Percentiles rank a stretch among this genome's conserved stretches.
Evolutionary conservation across 2,888 invertebrate genomes (phyloP).

Genomic region (Xanthia togata): DNA sequence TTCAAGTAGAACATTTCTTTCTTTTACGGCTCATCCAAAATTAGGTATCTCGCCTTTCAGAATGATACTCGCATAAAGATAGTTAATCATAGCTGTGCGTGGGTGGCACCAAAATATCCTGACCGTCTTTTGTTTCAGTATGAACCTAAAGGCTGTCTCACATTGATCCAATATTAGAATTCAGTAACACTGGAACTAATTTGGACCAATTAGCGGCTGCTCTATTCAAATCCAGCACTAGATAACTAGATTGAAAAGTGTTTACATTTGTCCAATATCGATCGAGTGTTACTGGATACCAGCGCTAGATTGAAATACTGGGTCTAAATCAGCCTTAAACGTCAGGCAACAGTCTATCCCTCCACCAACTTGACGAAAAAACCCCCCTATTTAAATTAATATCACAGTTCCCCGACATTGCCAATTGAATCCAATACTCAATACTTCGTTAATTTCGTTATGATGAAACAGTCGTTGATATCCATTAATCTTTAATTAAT

Average conservation of each 20-base stretch:
- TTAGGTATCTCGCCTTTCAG: slow-evolving; percentile 11
- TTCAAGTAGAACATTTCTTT: slow-evolving; percentile 32
- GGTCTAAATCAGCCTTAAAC: not conserved
- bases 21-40: slow-evolving; percentile 18
- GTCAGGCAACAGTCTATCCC: not conserved
- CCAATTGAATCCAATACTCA: slow-evolving; percentile 16
- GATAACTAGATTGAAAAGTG: not conserved
- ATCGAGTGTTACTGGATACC: not conserved
- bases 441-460: slow-evolving; percentile 27
- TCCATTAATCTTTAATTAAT: slow-evolving; percentile 53
- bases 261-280: not conserved
- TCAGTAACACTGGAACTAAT: not conserved
- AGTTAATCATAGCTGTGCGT: slow-evolving; percentile 20
- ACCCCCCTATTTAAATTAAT: slow-evolving; percentile 20
- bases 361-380: not conserved
- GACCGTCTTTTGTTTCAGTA: slow-evolving; percentile 1
- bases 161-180: slow-evolving; percentile 6
- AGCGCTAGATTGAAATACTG: not conserved
- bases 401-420: slow-evolving; percentile 5
- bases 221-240: slow-evolving; percentile 3
- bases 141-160: not conserved
- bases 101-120: not conserved
- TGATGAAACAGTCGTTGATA: slow-evolving; percentile 25
- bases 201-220: not conserved
- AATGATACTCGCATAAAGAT: not conserved